Base-by-base conservation (phyloP, 2,888 invertebrate genomes). In the Morpho achilles region DNA sequence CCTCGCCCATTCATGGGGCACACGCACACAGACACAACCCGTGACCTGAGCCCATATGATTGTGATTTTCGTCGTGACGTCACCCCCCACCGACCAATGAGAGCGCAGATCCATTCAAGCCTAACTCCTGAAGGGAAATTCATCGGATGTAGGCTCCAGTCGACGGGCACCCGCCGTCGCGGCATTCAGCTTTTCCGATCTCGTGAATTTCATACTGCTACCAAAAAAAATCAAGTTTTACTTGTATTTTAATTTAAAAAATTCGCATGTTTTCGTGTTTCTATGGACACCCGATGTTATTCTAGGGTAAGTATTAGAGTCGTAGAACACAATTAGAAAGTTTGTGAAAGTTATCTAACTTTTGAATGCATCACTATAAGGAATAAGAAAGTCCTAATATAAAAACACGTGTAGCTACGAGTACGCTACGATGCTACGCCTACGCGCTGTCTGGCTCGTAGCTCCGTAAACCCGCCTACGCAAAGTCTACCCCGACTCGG, bases 61-160 rank as follows among this genome's bases (percentile, higher is more conserved):
- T 76, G 78, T 77, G 77, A 85, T 87, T 87, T 85, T 84, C 93
- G 93, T 92, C 77, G 92, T 94, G 94, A 95, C 95, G 95, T 94
- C 94, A 94, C 92, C 67, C 69, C 69, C 69, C 67, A 62, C 73
- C 77, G 76, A 82, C 94, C 94, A 94, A 94, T 94, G 83, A 75
- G 78, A 70, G 74, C 72, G 69, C 80, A 79, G 92, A 89, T 93
- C 93, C 94, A 94, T 94, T 94, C 94, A 94, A 89, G 87, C 85
- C 85, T 82, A 87, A 85, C 89, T 91, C 86, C 83, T 91, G 88
- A 91, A 91, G 88, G 87, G 86, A 84, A 87, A 84, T 91, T 92
- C 87, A 89, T 85, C 72, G 76, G 78, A 85, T 84, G 79, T 76
- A 80, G 76, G 76, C 80, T 84, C 69, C 87, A 90, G 91, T 91